phyloP scores from a whole-genome alignment of 2,797 vertebrate species.

The Hozukius guyotensis region DNA sequence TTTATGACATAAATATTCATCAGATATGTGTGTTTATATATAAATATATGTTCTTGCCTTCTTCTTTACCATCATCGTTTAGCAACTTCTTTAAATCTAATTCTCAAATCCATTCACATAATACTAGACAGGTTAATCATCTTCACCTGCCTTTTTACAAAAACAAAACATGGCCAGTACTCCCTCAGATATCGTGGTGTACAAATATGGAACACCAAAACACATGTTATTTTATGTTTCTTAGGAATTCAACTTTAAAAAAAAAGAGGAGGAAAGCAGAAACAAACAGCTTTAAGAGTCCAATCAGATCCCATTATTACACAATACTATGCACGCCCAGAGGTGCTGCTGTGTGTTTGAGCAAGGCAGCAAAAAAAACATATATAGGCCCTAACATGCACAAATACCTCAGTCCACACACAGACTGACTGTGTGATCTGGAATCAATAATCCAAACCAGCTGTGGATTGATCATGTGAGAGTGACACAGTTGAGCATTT shows the following conservation, averaged over 20 bases:
- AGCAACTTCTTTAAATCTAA: no score
- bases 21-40: no score
- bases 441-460: slow-evolving; percentile 2
- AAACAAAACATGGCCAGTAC: no score
- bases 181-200: no score
- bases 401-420: background rate
- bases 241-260: slow-evolving; percentile 17
- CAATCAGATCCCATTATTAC: slow-evolving; percentile 35
- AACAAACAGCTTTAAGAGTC: slow-evolving; percentile 21
- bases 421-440: background rate
- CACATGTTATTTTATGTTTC: slow-evolving; percentile 8
- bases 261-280: background rate
- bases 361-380: background rate
- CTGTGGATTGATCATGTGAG: background rate
- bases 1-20: no score
- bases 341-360: slow-evolving; percentile 28
- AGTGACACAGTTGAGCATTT: background rate
- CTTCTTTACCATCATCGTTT: no score
- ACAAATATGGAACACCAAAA: no score
- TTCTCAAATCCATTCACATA: no score
- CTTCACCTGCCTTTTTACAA: no score
- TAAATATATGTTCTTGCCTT: no score
- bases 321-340: slow-evolving; percentile 49
- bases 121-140: no score
- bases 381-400: background rate